phyloP scores from a whole-genome alignment of 2,113 vertebrate genomes.

The Verasper variegatus region DNA sequence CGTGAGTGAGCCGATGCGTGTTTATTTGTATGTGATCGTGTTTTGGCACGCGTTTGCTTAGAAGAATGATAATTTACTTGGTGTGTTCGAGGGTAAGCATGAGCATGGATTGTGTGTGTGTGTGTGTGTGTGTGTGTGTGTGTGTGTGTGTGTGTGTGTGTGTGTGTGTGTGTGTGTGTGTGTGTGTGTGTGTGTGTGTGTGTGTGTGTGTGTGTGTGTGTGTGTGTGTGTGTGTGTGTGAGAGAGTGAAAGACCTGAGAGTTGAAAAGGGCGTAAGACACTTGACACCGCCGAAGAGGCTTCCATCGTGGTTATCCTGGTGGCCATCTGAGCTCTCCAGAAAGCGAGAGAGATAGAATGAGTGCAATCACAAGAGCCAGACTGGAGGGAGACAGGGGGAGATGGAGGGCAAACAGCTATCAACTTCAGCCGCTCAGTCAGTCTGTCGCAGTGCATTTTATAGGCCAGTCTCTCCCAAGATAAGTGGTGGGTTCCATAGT shows the following conservation, averaged over 20 bases:
- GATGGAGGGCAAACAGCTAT: constrained; percentile 55
- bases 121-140: neutral
- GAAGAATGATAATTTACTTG: constrained; percentile 12
- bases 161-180: neutral
- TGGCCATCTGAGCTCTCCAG: constrained; percentile 66
- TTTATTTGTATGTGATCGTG: constrained; percentile 16
- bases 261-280: constrained; percentile 38
- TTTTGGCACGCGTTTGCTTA: constrained; percentile 28
- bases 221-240: neutral
- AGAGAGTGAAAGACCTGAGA: constrained; percentile 5
- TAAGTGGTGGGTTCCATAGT: constrained; percentile 32
- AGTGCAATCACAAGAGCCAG: constrained; percentile 59
- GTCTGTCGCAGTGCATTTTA: constrained; percentile 60
- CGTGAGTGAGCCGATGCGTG: constrained; percentile 11
- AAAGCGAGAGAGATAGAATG: constrained; percentile 49
- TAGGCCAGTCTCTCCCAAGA: constrained; percentile 58
- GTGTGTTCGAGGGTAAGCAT: constrained; percentile 19
- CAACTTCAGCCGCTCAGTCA: constrained; percentile 51
- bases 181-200: too few relatives aligned
- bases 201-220: neutral
- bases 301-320: constrained; percentile 63
- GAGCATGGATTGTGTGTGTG: neutral
- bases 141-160: too few relatives aligned
- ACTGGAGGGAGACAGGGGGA: constrained; percentile 40
- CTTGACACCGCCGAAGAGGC: constrained; percentile 44